Percentiles rank a stretch among this genome's conserved stretches.
Conservation (phyloP, 2,888 invertebrate species). For the Abscondita cerata region DNA sequence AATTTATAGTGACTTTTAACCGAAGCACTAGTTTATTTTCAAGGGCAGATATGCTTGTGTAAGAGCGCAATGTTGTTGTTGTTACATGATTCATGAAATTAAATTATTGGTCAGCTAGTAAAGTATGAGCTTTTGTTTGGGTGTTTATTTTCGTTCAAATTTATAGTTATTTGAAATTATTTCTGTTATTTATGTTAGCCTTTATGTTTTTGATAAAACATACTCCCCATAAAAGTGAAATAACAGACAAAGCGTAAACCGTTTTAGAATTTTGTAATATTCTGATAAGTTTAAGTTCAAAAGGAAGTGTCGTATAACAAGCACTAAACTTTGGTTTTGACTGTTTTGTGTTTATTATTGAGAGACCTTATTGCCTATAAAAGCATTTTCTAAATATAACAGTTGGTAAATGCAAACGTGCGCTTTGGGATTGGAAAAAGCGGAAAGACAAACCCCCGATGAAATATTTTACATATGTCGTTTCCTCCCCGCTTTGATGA, state of each 20-base stretch:
- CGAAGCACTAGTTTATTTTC: slow-evolving; percentile 26
- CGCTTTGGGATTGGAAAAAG: slow-evolving; percentile 16
- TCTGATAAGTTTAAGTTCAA: slow-evolving; percentile 28
- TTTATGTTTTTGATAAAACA: slow-evolving; percentile 41
- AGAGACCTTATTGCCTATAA: slow-evolving; percentile 46
- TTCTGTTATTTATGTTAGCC: slow-evolving; percentile 32
- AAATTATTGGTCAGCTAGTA: slow-evolving; percentile 37
- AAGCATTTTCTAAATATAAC: slow-evolving; percentile 44
- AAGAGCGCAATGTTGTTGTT: slow-evolving; percentile 28
- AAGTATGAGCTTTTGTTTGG: slow-evolving; percentile 32
- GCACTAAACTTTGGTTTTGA: slow-evolving; percentile 50
- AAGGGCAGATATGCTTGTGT: slow-evolving; percentile 20
- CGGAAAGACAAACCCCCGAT: slow-evolving; percentile 20
- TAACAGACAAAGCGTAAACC: slow-evolving; percentile 23
- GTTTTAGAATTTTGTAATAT: slow-evolving; percentile 24
- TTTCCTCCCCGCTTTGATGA: slow-evolving; percentile 7
- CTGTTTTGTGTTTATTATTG: slow-evolving; percentile 50
- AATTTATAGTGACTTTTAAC: slow-evolving; percentile 33
- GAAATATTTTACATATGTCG: slow-evolving; percentile 21
- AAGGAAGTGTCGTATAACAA: slow-evolving; percentile 39
- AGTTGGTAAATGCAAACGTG: slow-evolving; percentile 41
- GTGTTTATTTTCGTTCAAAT: slow-evolving; percentile 30
- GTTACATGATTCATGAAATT: slow-evolving; percentile 38
- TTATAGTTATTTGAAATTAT: slow-evolving; percentile 33
- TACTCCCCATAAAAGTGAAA: slow-evolving; percentile 27